Evolutionary conservation across 1,140 invertebrate genomes (phyloP).

Genomic region (Pseudomyrmex pallidus): DNA sequence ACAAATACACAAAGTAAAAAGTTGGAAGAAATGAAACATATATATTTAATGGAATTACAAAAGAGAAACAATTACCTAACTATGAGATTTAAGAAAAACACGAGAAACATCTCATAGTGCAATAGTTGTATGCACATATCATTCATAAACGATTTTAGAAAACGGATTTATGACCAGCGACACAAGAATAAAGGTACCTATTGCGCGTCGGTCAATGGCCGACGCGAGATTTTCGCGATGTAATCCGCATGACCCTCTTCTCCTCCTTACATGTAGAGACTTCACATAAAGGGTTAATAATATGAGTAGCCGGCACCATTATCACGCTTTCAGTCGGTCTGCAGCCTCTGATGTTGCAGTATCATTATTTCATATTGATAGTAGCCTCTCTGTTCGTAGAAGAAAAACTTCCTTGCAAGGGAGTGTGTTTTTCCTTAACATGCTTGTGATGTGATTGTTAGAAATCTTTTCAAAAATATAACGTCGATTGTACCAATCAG

Average conservation of each 20-base stretch:
- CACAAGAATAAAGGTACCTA: slow-evolving; percentile 4
- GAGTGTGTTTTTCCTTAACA: slow-evolving; percentile 28
- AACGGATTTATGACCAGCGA: background rate
- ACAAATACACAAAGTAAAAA: no score
- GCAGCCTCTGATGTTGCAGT: slow-evolving; percentile 23
- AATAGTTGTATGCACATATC: background rate
- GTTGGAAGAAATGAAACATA: no score
- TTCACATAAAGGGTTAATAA: slow-evolving; percentile 65
- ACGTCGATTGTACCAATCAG: slow-evolving; percentile 9
- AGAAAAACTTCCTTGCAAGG: background rate
- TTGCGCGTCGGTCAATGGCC: slow-evolving; percentile 13
- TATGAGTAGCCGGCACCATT: slow-evolving; percentile 65
- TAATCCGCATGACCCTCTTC: slow-evolving; percentile 67
- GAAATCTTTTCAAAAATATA: background rate
- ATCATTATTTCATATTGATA: background rate
- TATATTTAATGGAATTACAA: no score
- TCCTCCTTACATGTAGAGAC: slow-evolving; percentile 49
- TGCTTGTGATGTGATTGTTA: slow-evolving; percentile 37
- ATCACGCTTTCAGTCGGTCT: slow-evolving; percentile 62
- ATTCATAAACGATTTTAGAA: background rate
- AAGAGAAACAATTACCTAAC: no score
- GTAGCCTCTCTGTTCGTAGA: background rate
- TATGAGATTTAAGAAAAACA: background rate
- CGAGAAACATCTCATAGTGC: background rate
- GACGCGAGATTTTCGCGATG: slow-evolving; percentile 43